Percentiles rank a stretch among this genome's conserved stretches.
Evolutionary conservation across 2,888 invertebrate species (phyloP).

Genomic region (Ectropis crepuscularia): DNA sequence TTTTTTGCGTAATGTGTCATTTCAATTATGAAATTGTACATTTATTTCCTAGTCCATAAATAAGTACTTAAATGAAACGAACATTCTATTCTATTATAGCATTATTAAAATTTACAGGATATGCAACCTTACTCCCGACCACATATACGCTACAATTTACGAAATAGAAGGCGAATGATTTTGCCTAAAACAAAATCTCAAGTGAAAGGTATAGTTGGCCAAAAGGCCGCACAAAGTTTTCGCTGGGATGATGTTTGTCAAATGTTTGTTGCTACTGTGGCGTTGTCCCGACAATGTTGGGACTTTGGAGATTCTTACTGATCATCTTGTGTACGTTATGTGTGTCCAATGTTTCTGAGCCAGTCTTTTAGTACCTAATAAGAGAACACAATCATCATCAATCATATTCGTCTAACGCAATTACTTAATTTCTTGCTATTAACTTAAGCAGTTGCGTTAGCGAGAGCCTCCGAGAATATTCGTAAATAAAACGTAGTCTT

Average conservation of each 20-base stretch:
- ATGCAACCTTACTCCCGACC: constrained; percentile 29
- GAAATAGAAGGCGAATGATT: constrained; percentile 67
- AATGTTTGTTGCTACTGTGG: constrained; percentile 11
- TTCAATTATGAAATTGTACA: too few relatives aligned
- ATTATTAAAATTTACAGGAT: constrained; percentile 63
- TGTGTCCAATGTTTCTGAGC: background rate
- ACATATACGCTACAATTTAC: constrained; percentile 68
- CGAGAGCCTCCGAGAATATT: too few relatives aligned
- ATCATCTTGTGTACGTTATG: background rate
- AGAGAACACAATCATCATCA: too few relatives aligned
- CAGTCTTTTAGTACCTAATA: background rate
- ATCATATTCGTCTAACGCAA: too few relatives aligned
- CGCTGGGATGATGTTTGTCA: constrained; percentile 41
- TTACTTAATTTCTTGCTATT: too few relatives aligned
- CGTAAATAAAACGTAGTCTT: too few relatives aligned
- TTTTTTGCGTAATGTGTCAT: too few relatives aligned
- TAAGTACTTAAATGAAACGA: background rate
- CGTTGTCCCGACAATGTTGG: constrained; percentile 1
- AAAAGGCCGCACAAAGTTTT: constrained; percentile 32
- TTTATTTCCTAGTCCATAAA: too few relatives aligned
- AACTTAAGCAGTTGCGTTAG: too few relatives aligned
- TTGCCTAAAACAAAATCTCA: constrained; percentile 22
- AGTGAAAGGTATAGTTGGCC: constrained; percentile 32
- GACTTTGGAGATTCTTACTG: background rate
- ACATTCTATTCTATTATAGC: constrained; percentile 24